Evolutionary conservation across 2,888 invertebrate genomes (phyloP), one percentile per base, ranked within the genome.

Genomic region (Ctena decussata): DNA sequence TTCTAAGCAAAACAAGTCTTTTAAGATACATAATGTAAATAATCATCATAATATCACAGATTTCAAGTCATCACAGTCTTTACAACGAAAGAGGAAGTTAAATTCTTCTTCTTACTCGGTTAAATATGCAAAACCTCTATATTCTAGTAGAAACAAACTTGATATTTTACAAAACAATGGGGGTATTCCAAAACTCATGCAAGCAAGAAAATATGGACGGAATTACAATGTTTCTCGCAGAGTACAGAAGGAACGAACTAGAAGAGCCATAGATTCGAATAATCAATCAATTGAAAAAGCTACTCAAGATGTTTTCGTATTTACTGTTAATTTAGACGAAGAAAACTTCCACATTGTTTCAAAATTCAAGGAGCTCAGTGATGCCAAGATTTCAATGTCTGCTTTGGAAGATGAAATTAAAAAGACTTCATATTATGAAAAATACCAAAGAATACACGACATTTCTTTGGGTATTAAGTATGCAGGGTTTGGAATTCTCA

Each of bases 401-500:
- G 27, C 39, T 30, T 21, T 72, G 21, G 46, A 44, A 30, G 30
- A 41, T n/a, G 72, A 72, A 15, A 46, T 44, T 15, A 74, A 5
- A 11, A 53, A 74, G 24, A 53, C 46, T 2, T 78, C 80, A 21
- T 87, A 85, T 72, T 82, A 82, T 44, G 70, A 84, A 70, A 87
- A 90, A 79, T 91, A 92, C 74, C 75, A 87, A 49, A 82, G 87
- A 65, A 83, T 92, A 21, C 91, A 91, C 71, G 85, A 86, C 49
- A 78, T 91, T 24, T 91, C 92, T 49, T 87, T 89, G 44, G 87
- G 81, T 0, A 82, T 93, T 49, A 91, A 92, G 73, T 91, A 90
- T 71, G 73, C 88, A 70, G 92, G 93, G 24, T 89, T 93, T 24
- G 89, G 86, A 8, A 91, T 93, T 24, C 84, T 93, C 0, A 90